Evolutionary conservation across 2,888 invertebrate species (phyloP).

Genomic region (Agrilus biguttatus): DNA sequence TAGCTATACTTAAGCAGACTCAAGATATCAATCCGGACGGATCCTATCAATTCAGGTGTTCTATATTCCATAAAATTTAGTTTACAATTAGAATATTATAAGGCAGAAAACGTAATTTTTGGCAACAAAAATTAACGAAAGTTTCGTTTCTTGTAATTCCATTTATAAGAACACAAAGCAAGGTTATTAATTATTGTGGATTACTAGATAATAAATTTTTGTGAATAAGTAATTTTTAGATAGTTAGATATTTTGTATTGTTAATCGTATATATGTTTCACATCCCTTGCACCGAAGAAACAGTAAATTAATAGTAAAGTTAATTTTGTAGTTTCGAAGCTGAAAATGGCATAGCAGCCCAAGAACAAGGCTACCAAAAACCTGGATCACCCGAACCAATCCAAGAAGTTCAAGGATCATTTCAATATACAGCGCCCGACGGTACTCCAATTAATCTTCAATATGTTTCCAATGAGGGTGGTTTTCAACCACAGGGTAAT

Average conservation of each 20-base stretch:
- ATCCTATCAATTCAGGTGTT: conserved; percentile 35
- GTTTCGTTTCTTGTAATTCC: no score
- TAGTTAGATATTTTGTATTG: no score
- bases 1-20: conserved; percentile 21
- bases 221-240: no score
- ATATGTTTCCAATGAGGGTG: conserved; percentile 54
- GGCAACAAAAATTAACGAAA: no score
- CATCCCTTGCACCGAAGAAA: no score
- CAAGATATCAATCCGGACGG: conserved; percentile 39
- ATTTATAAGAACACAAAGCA: no score
- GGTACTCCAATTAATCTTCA: conserved; percentile 42
- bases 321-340: conserved; percentile 37
- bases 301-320: not conserved
- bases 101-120: no score
- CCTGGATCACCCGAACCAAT: conserved; percentile 33
- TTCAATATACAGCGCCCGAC: conserved; percentile 43
- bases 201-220: no score
- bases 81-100: no score
- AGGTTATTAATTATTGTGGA: no score
- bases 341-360: conserved; percentile 46
- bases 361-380: conserved; percentile 41
- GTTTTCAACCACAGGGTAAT: conserved; percentile 45
- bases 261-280: no score
- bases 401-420: conserved; percentile 37
- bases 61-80: not conserved